Base-by-base conservation (phyloP, 1,140 invertebrate species). In the Drosophila subpulchrella region DNA sequence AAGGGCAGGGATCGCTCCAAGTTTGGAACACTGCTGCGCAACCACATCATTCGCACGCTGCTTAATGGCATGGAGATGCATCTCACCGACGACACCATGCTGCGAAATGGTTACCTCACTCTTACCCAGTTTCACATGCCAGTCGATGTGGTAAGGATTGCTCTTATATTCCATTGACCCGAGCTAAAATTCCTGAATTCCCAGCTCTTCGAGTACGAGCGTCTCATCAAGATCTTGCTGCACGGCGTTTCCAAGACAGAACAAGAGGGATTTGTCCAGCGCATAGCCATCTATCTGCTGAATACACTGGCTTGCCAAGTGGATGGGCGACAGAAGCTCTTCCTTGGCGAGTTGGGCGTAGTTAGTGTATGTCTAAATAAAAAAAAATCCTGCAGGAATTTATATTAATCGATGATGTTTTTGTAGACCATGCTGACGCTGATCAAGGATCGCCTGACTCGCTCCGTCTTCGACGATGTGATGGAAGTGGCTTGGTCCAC, bases 401-500 rank as follows among this genome's bases (percentile, higher is more conserved):
- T 27, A 11, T 15, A 36, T 32, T 24, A 36, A 36, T 32, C 27
- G 5, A 41, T 36, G 0, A 1, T 20, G 5, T 47, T 12, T 10
- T 47, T 93, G 13, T 92, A 97, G 95, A 97, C 95, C 93, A 98
- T 99, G 97, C 92, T 98, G 41, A 94, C 94, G 63, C 93, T 98
- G 57, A 98, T 98, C 51, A 94, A 95, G 60, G 95, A 96, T 79
- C 94, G 97, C 47, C 93, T 98, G 36, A 93, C 95, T 12, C 93
- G 95, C 42, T 93, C 94, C 41, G 92, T 96, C 17, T 99, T 97
- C 92, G 98, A 99, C 92, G 98, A 99, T 93, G 97, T 99, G 1
- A 95, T 99, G 93, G 98, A 99, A 93, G 97, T 98, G 13, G 97
- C 98, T 6, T 99, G 98, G 98, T 99, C 98, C 65, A 98, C 97